These are phyloP conservation scores for Bimastos eiseni DNA, from an alignment of 2,888 invertebrate genomes.

Conservation along the genomic window DNA sequence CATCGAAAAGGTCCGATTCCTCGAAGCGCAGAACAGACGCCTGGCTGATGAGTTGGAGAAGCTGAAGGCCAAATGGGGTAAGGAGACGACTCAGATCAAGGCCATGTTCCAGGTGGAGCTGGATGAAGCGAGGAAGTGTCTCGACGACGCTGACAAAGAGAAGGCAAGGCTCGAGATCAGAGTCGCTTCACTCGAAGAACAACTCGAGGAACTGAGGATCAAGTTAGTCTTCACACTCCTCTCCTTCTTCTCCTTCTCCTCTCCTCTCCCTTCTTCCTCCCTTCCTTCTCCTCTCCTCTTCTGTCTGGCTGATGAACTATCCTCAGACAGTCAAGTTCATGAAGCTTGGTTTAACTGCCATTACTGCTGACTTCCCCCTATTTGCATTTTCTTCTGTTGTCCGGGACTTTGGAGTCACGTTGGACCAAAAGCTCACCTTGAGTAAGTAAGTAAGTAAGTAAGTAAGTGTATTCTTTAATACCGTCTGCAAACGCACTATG, in stretches of 20 bases:
- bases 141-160: constrained; percentile 64
- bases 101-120: constrained; percentile 64
- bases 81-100: constrained; percentile 55
- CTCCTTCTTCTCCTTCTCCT: too few species aligned
- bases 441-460: too few species aligned
- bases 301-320: too few species aligned
- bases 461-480: too few species aligned
- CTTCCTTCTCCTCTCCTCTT: not conserved
- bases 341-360: too few species aligned
- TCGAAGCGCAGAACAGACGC: constrained; percentile 63
- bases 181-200: constrained; percentile 62
- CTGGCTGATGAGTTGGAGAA: constrained; percentile 59
- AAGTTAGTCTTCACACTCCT: constrained; percentile 21
- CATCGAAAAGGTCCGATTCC: constrained; percentile 64
- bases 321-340: too few species aligned
- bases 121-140: constrained; percentile 63
- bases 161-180: constrained; percentile 64
- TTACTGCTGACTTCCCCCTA: too few species aligned
- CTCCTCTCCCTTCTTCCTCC: not conserved
- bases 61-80: constrained; percentile 50
- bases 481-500: too few species aligned
- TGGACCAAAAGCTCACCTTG: too few species aligned
- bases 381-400: too few species aligned
- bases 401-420: too few species aligned
- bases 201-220: constrained; percentile 57